Conservation (phyloP, 2,888 invertebrate species). For the Pollenia amentaria region DNA sequence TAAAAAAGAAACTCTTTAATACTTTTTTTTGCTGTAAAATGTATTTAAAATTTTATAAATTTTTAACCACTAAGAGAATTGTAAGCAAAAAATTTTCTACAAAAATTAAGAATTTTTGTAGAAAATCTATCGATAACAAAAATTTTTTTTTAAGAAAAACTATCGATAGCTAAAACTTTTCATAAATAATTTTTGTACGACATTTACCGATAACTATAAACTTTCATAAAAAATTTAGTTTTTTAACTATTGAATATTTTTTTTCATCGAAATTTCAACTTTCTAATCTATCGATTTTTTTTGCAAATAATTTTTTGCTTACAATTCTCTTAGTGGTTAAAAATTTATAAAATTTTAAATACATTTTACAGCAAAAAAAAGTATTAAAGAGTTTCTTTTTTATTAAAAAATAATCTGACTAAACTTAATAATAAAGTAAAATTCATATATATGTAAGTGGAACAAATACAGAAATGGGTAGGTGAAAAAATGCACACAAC, state of each 20-base stretch:
- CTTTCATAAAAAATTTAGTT: too few relatives aligned
- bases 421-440: background rate
- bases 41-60: background rate
- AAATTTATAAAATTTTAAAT: background rate
- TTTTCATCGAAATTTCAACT: too few relatives aligned
- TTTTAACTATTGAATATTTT: too few relatives aligned
- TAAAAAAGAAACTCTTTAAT: conserved; percentile 2
- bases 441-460: conserved; percentile 31
- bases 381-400: conserved; percentile 2
- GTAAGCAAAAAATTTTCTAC: background rate
- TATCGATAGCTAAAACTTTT: too few relatives aligned
- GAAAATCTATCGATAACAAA: too few relatives aligned
- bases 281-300: too few relatives aligned
- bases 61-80: background rate
- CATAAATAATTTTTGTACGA: too few relatives aligned
- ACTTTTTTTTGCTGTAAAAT: conserved; percentile 5
- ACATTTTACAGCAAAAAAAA: conserved; percentile 6
- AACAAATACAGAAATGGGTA: background rate
- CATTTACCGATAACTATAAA: too few relatives aligned
- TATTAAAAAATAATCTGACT: background rate
- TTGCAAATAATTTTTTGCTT: background rate
- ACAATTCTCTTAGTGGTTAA: background rate
- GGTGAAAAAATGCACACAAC: background rate
- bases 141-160: too few relatives aligned
- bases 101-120: too few relatives aligned